Conservation (phyloP, 1,140 invertebrate species). For the Tribolium castaneum region DNA sequence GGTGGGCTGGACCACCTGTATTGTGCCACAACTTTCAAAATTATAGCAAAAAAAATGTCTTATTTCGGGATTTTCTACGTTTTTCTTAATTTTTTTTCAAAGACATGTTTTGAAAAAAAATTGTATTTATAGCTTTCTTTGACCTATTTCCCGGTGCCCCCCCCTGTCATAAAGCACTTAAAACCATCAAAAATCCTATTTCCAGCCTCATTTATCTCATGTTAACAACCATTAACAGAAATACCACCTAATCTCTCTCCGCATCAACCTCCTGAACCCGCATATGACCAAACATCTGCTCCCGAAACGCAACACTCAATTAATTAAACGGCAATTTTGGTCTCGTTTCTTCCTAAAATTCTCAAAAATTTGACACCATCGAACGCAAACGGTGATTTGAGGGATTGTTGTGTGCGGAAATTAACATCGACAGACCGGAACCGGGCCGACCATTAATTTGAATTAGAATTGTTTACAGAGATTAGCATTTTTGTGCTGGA, state of each 20-base stretch:
- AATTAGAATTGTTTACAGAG: background rate
- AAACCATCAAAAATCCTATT: too few species aligned
- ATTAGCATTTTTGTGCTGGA: background rate
- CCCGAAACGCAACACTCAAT: background rate
- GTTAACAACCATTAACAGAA: background rate
- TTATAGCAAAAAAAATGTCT: too few species aligned
- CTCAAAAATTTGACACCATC: background rate
- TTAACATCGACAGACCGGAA: conserved; percentile 13
- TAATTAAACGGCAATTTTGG: background rate
- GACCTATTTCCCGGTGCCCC: too few species aligned
- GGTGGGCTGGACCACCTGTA: too few species aligned
- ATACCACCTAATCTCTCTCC: background rate
- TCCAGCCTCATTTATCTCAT: too few species aligned
- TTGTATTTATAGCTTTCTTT: too few species aligned
- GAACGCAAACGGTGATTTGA: background rate
- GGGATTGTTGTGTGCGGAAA: background rate
- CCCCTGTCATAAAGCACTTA: too few species aligned
- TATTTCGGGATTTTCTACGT: too few species aligned
- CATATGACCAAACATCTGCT: background rate
- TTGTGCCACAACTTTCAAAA: too few species aligned
- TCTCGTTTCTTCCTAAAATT: background rate
- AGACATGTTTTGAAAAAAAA: too few species aligned
- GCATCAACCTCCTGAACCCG: background rate
- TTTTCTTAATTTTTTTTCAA: too few species aligned
- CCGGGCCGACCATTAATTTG: background rate